These are phyloP conservation scores for Semnornis frantzii DNA, from an alignment of 2,113 vertebrate genomes.

Conservation along the genomic window DNA sequence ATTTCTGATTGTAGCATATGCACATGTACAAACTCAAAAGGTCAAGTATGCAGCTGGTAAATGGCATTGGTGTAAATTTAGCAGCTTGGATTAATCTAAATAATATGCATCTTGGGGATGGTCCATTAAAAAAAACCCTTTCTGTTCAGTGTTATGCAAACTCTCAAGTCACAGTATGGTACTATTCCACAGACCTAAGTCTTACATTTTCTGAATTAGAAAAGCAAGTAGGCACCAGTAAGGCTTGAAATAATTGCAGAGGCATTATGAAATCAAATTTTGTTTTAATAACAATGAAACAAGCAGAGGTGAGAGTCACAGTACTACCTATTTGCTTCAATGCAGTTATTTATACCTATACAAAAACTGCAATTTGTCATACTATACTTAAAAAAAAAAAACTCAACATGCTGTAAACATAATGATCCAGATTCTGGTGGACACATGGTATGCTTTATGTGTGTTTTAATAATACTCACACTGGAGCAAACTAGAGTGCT, in stretches of 20 bases:
- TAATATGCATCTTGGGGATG: not conserved
- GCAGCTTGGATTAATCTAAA: not conserved
- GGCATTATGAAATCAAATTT: not conserved
- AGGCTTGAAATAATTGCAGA: not conserved
- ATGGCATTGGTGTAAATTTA: not conserved
- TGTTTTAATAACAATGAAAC: not conserved
- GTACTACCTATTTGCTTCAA: not conserved
- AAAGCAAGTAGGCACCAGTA: not conserved
- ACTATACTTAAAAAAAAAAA: not conserved
- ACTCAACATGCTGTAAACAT: not conserved
- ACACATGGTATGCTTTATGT: not conserved
- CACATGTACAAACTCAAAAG: conserved; percentile 9
- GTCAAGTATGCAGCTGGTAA: not conserved
- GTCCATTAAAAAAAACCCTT: not conserved
- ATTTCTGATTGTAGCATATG: not conserved
- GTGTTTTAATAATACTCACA: not conserved
- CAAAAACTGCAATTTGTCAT: not conserved
- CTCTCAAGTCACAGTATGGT: not conserved
- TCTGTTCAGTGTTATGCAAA: not conserved
- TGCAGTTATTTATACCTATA: not conserved
- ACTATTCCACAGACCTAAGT: not conserved
- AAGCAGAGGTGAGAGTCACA: not conserved
- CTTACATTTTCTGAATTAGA: not conserved
- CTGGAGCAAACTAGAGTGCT: not conserved
- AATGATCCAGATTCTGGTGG: not conserved